Evolutionary conservation across 2,113 vertebrate genomes (phyloP).

Genomic region (Lichenostomus cassidix): DNA sequence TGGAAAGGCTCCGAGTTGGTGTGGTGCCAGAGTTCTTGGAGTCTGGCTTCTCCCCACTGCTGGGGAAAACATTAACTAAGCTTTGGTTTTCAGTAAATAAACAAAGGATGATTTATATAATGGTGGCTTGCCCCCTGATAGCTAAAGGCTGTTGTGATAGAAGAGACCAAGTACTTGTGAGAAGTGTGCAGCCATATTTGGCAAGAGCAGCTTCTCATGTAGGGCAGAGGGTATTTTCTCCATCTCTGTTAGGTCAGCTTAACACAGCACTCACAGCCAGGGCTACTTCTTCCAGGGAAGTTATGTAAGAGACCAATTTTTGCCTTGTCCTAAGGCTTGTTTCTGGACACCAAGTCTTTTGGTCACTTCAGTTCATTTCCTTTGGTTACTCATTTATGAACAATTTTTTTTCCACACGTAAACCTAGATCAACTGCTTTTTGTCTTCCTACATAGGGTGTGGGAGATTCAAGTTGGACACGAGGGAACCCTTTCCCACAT

Average conservation of each 20-base stretch:
- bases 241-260: not conserved
- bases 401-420: not conserved
- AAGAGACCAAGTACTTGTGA: not conserved
- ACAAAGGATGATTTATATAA: not conserved
- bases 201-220: not conserved
- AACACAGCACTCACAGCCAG: not conserved
- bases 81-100: not conserved
- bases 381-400: not conserved
- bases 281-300: not conserved
- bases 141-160: not conserved
- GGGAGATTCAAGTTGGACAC: not conserved
- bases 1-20: accelerated
- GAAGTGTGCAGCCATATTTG: not conserved
- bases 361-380: not conserved
- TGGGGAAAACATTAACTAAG: not conserved
- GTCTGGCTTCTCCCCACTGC: not conserved
- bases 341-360: not conserved
- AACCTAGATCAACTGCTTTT: not conserved
- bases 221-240: not conserved
- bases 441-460: not conserved
- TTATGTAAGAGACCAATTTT: not conserved
- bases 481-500: not conserved
- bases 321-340: not conserved
- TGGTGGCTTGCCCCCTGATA: not conserved
- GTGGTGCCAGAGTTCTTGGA: not conserved